Evolutionary conservation across 2,113 vertebrate genomes (phyloP).

Genomic region (Passerina amoena): DNA sequence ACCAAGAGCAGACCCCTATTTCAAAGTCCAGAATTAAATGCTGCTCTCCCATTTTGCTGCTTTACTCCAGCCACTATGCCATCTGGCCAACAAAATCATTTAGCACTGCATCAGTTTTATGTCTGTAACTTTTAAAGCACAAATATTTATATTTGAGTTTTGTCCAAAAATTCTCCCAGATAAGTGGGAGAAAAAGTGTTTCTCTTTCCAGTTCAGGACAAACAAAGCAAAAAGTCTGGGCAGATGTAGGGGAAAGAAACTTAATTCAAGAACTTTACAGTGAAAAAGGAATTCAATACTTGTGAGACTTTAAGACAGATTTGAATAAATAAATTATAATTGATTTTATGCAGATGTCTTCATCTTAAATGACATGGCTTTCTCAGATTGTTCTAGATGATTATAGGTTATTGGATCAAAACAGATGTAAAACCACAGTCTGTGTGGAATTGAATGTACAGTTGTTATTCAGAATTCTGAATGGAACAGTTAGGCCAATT

Average conservation of each 20-base stretch:
- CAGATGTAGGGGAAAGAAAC: neutral
- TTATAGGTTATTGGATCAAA: neutral
- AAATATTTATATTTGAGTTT: constrained; percentile 38
- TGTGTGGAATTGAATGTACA: neutral
- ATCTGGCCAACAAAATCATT: constrained; percentile 26
- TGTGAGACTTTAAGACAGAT: neutral
- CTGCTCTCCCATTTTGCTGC: neutral
- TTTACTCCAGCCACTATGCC: neutral
- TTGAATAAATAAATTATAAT: neutral
- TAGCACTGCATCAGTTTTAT: constrained; percentile 2
- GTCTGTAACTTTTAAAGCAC: constrained; percentile 9
- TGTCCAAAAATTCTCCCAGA: constrained; percentile 7
- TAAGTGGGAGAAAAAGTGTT: neutral
- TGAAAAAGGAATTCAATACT: neutral
- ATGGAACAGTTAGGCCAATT: neutral
- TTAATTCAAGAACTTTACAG: neutral
- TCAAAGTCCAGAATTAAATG: constrained; percentile 19
- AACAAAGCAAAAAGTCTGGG: neutral
- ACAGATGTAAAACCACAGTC: neutral
- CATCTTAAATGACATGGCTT: neutral
- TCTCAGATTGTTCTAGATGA: neutral
- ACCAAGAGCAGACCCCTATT: neutral
- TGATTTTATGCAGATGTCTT: neutral
- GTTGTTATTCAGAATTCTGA: neutral
- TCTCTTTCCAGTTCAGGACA: neutral